These are phyloP conservation scores for Tauraco erythrolophus DNA, from an alignment of 2,113 vertebrate genomes.

Conservation along the genomic window DNA sequence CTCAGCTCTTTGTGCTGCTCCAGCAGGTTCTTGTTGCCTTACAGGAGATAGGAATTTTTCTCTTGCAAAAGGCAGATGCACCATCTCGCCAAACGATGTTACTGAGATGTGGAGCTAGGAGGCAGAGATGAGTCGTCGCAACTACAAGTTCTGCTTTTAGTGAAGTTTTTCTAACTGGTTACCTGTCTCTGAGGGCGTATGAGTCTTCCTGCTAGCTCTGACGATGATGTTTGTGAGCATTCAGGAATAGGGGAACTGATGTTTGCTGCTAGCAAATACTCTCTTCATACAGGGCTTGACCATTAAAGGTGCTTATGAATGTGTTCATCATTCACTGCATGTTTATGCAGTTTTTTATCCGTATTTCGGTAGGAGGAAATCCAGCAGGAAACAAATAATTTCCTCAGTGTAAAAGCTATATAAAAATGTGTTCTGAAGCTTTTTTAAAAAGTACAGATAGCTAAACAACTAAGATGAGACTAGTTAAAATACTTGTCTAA, in stretches of 20 bases:
- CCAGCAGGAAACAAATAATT: not conserved
- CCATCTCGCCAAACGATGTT: rapidly evolving
- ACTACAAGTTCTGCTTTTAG: not conserved
- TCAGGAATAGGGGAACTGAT: not conserved
- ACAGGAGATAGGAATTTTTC: not conserved
- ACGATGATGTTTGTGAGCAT: not conserved
- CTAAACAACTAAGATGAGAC: not conserved
- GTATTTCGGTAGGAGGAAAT: not conserved
- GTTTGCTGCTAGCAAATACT: not conserved
- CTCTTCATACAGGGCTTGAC: not conserved
- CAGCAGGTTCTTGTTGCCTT: not conserved
- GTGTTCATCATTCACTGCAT: not conserved
- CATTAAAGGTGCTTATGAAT: not conserved
- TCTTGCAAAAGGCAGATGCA: not conserved
- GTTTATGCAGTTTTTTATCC: not conserved
- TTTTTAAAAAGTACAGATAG: not conserved
- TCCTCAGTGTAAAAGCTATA: not conserved
- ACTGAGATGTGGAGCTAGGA: not conserved
- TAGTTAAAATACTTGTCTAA: not conserved
- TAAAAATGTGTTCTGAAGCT: not conserved
- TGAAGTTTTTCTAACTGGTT: not conserved
- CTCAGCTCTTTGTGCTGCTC: not conserved
- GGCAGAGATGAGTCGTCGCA: not conserved
- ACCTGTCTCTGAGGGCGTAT: rapidly evolving
- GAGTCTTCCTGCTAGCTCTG: not conserved